Conservation (phyloP, 1,140 invertebrate genomes). For the Zaprionus capensis region DNA sequence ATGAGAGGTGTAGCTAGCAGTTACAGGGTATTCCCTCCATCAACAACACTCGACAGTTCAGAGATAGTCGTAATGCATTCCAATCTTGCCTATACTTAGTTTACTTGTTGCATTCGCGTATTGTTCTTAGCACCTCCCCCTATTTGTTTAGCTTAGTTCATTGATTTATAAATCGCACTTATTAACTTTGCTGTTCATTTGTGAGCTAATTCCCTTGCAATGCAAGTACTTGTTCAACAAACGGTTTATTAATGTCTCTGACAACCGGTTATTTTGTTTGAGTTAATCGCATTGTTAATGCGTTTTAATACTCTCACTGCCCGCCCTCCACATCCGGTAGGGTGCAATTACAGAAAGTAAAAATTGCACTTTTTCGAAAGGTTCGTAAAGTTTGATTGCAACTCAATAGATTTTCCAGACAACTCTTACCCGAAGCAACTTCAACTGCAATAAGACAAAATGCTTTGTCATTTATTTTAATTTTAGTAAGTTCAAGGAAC, state of each 20-base stretch:
- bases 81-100: neutral
- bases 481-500: slow-evolving; percentile 9
- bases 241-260: slow-evolving; percentile 19
- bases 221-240: slow-evolving; percentile 7
- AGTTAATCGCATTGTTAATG: slow-evolving; percentile 13
- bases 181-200: slow-evolving; percentile 4
- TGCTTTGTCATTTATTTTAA: neutral
- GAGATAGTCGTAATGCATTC: neutral
- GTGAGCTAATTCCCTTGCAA: neutral
- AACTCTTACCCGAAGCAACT: slow-evolving; percentile 4
- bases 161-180: slow-evolving; percentile 30
- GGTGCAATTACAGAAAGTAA: slow-evolving; percentile 23
- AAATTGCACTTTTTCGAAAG: slow-evolving; percentile 44
- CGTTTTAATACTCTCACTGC: slow-evolving; percentile 33
- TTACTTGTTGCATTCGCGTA: slow-evolving; percentile 7
- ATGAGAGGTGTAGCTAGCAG: neutral
- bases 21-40: neutral
- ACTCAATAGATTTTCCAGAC: neutral
- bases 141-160: slow-evolving; percentile 18
- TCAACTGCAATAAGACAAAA: neutral
- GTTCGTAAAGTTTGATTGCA: slow-evolving; percentile 7
- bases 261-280: slow-evolving; percentile 36
- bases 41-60: neutral
- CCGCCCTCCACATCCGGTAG: slow-evolving; percentile 28
- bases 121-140: slow-evolving; percentile 20